phyloP scores from a whole-genome alignment of 2,888 invertebrate species.

The Dioctria linearis region DNA sequence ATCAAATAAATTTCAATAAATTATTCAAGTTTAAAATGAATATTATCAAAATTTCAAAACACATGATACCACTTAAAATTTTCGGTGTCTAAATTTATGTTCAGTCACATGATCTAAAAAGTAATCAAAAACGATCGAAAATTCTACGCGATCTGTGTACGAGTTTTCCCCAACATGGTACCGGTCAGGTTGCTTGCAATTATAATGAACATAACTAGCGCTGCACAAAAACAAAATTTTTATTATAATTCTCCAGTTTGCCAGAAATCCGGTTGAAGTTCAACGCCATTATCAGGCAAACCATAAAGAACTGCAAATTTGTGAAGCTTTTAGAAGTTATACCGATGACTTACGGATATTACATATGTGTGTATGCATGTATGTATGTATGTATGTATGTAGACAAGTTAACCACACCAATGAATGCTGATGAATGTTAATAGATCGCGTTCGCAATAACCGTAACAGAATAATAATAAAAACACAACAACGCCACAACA shows the following conservation, averaged over 20 bases:
- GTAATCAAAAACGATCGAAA: no score
- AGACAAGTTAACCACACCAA: no score
- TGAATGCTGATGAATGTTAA: background rate
- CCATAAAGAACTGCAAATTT: background rate
- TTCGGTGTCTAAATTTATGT: no score
- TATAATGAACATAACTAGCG: background rate
- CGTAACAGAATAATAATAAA: background rate
- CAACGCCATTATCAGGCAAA: conserved; percentile 2
- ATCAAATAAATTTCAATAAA: no score
- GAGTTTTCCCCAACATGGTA: background rate
- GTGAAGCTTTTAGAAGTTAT: background rate
- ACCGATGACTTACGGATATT: background rate
- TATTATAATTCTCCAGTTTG: conserved; percentile 23
- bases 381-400: no score
- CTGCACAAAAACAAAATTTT: background rate
- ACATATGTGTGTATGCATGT: no score
- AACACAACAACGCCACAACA: background rate
- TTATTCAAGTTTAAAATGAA: no score
- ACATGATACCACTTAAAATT: no score
- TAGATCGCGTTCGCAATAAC: conserved; percentile 6
- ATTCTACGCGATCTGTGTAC: background rate
- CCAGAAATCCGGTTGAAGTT: conserved; percentile 22
- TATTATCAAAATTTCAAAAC: no score
- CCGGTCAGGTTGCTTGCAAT: background rate
- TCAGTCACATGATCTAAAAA: no score